Conservation (phyloP, 2,797 vertebrate genomes). For the Clarias platycephalus region DNA sequence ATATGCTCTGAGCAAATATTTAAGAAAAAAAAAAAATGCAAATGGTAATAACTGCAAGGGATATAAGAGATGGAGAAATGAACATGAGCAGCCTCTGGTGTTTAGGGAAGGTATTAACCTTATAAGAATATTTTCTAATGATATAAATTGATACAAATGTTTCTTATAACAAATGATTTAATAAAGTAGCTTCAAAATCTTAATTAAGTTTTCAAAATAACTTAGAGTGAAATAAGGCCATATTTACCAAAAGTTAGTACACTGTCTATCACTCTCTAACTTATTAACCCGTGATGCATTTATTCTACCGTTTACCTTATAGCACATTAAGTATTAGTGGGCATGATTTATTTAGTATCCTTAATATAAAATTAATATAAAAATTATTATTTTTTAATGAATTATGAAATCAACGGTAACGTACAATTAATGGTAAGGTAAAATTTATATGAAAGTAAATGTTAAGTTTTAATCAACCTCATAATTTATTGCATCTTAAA, state of each 20-base stretch:
- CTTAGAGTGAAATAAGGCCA: neutral
- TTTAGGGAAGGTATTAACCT: neutral
- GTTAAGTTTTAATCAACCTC: constrained; percentile 37
- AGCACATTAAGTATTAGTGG: neutral
- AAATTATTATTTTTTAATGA: neutral
- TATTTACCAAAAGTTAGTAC: neutral
- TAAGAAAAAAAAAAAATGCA: neutral
- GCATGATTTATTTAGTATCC: too few species aligned
- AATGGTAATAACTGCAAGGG: neutral
- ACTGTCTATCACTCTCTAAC: neutral
- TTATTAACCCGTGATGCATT: neutral
- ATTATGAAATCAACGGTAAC: neutral
- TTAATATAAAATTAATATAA: neutral
- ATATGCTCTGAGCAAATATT: neutral
- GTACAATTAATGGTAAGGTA: neutral
- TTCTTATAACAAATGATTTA: neutral
- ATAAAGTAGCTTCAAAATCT: neutral
- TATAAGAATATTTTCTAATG: neutral
- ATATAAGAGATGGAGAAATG: neutral
- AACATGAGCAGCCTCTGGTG: constrained; percentile 6
- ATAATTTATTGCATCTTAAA: neutral
- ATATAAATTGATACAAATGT: neutral
- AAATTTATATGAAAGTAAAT: neutral
- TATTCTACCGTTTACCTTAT: neutral
- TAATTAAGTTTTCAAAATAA: neutral